Evolutionary conservation across 2,888 invertebrate species (phyloP), one percentile per base, ranked within the genome.

Genomic region (Spicauda simplicius): DNA sequence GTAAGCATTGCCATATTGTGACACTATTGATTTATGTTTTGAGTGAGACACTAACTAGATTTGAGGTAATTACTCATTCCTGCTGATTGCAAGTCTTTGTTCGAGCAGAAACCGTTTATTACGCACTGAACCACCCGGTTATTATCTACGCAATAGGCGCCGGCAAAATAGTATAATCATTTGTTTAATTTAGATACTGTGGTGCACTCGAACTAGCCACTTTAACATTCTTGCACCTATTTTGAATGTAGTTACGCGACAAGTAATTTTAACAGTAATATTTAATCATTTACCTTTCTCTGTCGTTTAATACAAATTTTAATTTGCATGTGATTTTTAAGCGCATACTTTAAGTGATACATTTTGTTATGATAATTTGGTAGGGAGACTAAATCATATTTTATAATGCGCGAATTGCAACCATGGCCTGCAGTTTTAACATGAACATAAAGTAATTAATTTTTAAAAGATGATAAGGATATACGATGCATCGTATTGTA

Each of bases 1-100:
- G 33, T 33, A 60, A 60, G 55, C 20, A 66, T 55, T 66, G 66
- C 60, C 55, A 50, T 70, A 72, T 71, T 71, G 74, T 74, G 71
- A 73, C 73, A 73, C 69, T 66, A 66, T 70, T 70, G 69, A 75
- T 73, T 70, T 73, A 73, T 73, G 71, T 71, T 65, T 69, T 69
- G 73, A 73, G 72, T 75, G 70, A 76, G 74, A 76, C 73, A 74
- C 76, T 76, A 76, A 76, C 76, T 74, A 76, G 73, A 67, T 74
- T 71, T 72, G 56, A 69, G 69, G 71, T 73, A 72, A 74, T 74
- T 76, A 74, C 76, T 76, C 76, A 76, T 73, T 75, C 73, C 64
- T 69, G 64, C 60, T 68, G 71, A 67, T 73, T 69, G 69, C 72
- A 71, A 68, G 65, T 68, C 73, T 73, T 74, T 74, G 74, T 74